Evolutionary conservation across 2,113 vertebrate genomes (phyloP).

Genomic region (Murina feae): DNA sequence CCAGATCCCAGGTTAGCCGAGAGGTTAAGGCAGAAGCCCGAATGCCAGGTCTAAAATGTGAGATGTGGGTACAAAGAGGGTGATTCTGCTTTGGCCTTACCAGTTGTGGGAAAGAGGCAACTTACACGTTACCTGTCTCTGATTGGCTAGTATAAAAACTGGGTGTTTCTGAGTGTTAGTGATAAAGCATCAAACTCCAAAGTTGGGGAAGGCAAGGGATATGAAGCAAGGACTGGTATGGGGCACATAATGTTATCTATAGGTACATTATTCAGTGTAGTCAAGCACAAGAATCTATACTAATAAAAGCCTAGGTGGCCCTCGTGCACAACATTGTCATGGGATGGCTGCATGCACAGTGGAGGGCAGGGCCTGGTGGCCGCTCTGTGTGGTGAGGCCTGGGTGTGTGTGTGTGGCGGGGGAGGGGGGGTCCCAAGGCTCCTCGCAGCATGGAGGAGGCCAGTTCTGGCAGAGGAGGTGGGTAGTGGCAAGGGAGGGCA

Average conservation of each 20-base stretch:
- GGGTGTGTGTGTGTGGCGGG: too few species aligned
- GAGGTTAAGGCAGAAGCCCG: background rate
- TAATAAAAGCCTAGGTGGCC: too few species aligned
- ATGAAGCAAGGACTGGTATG: background rate
- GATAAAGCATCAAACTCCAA: background rate
- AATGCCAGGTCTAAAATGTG: background rate
- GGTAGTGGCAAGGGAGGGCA: too few species aligned
- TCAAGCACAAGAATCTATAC: background rate
- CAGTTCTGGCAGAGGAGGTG: too few species aligned
- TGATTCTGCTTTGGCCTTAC: background rate
- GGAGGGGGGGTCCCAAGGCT: too few species aligned
- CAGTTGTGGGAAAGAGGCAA: background rate
- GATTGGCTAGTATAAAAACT: background rate
- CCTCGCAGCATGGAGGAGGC: too few species aligned
- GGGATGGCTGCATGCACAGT: too few species aligned
- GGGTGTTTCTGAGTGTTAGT: background rate
- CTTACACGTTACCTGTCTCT: background rate
- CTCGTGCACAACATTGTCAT: too few species aligned
- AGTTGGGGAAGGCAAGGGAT: background rate
- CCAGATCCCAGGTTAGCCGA: background rate
- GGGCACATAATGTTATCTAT: background rate
- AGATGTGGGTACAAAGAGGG: background rate
- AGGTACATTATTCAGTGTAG: background rate
- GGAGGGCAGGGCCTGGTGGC: too few species aligned
- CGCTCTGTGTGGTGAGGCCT: too few species aligned